Conservation (phyloP, 1,140 invertebrate species). For the Ylistrum balloti region DNA sequence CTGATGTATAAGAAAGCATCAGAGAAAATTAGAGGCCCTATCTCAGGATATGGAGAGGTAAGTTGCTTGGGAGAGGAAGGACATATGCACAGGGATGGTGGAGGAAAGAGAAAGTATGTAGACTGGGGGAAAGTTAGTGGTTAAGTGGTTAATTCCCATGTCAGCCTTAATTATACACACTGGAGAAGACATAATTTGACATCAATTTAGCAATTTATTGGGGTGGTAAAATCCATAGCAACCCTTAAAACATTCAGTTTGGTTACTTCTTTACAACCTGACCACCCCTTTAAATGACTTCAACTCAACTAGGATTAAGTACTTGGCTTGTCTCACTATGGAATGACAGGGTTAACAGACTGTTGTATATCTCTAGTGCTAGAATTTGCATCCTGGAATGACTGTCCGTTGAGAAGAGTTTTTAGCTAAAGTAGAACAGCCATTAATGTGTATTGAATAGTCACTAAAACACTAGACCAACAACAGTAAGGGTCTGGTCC, state of each 20-base stretch:
- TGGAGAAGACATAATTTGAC: conserved; percentile 14
- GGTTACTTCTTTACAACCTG: background rate
- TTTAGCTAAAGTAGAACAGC: background rate
- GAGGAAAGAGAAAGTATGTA: no score
- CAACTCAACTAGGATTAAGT: background rate
- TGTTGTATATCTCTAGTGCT: background rate
- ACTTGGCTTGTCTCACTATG: background rate
- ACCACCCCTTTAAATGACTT: background rate
- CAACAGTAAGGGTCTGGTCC: no score
- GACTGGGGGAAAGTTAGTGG: no score
- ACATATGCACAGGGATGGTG: no score
- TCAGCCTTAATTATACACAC: background rate
- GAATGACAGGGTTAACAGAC: background rate
- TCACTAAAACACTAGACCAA: no score
- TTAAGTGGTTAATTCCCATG: background rate
- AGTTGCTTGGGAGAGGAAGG: no score
- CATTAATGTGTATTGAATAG: background rate
- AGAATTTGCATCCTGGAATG: background rate
- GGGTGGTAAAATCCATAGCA: background rate
- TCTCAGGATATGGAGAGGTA: no score
- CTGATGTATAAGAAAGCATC: no score
- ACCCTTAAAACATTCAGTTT: conserved; percentile 28
- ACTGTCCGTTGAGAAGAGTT: background rate
- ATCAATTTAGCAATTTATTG: conserved; percentile 10
- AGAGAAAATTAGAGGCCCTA: no score